phyloP scores from a whole-genome alignment of 2,797 vertebrate species.

The Zenarchopterus dispar region DNA sequence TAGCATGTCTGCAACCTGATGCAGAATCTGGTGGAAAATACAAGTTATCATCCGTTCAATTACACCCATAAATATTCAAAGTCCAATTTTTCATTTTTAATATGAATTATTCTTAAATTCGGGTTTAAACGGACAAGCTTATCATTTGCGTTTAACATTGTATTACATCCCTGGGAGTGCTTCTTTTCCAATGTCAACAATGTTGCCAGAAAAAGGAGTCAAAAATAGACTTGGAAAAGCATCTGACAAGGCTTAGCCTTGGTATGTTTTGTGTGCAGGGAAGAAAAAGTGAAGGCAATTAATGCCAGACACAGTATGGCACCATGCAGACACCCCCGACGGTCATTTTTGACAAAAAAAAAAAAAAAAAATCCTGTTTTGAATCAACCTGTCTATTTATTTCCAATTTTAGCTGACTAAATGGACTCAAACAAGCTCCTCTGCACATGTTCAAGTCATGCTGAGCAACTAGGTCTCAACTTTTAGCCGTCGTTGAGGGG shows the following conservation, averaged over 20 bases:
- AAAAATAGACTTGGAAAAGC: slow-evolving; percentile 6
- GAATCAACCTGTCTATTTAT: not conserved
- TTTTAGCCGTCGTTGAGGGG: slow-evolving; percentile 27
- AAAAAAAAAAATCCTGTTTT: no score
- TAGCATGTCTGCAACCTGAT: slow-evolving; percentile 12
- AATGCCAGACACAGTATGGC: not conserved
- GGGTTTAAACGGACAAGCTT: slow-evolving; percentile 23
- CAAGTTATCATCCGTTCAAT: not conserved
- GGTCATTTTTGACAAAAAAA: not conserved
- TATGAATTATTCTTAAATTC: not conserved
- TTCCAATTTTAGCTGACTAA: slow-evolving; percentile 10
- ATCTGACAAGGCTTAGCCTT: slow-evolving; percentile 3
- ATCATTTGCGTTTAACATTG: slow-evolving; percentile 26
- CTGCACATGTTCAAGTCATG: slow-evolving; percentile 32
- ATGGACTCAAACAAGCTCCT: slow-evolving; percentile 9
- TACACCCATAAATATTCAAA: no score
- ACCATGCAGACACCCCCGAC: slow-evolving; percentile 5
- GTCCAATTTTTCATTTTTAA: no score
- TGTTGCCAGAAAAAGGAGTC: slow-evolving; percentile 17
- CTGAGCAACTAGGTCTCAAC: slow-evolving; percentile 15
- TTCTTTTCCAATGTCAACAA: slow-evolving; percentile 22
- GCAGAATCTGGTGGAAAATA: slow-evolving; percentile 3
- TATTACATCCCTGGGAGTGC: not conserved
- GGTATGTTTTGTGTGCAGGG: slow-evolving; percentile 1
- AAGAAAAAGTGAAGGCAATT: slow-evolving; percentile 17